Evolutionary conservation across 2,888 invertebrate species (phyloP).

Genomic region (Chesias legatella): DNA sequence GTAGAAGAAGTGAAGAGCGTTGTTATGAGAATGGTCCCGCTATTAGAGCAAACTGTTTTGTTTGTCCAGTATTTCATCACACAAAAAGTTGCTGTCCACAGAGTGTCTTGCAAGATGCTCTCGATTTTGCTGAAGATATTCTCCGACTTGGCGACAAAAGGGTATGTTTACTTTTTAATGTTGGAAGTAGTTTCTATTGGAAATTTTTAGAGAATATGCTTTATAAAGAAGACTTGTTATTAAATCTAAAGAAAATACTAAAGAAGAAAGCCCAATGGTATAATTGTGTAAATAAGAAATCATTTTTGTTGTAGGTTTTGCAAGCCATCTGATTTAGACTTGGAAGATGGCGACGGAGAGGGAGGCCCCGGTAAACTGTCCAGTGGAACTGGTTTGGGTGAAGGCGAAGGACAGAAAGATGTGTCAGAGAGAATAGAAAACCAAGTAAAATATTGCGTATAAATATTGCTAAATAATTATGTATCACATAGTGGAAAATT

Average conservation of each 20-base stretch:
- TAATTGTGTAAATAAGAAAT: too few relatives aligned
- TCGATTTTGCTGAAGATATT: constrained; percentile 92
- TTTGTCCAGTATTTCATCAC: constrained; percentile 89
- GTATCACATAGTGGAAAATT: too few relatives aligned
- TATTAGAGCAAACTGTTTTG: constrained; percentile 88
- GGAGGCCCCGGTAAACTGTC: constrained; percentile 80
- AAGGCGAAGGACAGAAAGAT: constrained; percentile 96
- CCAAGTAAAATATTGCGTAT: too few relatives aligned
- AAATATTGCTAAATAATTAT: too few relatives aligned
- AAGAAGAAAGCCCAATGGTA: too few relatives aligned
- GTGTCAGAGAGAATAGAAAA: constrained; percentile 95
- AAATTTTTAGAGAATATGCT: too few relatives aligned
- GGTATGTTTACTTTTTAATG: too few relatives aligned
- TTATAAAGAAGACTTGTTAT: too few relatives aligned
- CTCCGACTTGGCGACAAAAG: constrained; percentile 87
- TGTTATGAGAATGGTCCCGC: constrained; percentile 79
- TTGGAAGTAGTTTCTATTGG: too few relatives aligned
- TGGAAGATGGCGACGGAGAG: constrained; percentile 86
- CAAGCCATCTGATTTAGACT: constrained; percentile 91
- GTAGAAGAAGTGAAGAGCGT: constrained; percentile 49
- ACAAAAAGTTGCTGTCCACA: constrained; percentile 88
- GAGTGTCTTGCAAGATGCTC: constrained; percentile 90
- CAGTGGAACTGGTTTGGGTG: constrained; percentile 93
- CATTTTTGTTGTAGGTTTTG: constrained; percentile 90
- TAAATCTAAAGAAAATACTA: too few relatives aligned